These are phyloP conservation scores for Hyperoplus immaculatus DNA, from an alignment of 2,797 vertebrate genomes.

Conservation along the genomic window DNA sequence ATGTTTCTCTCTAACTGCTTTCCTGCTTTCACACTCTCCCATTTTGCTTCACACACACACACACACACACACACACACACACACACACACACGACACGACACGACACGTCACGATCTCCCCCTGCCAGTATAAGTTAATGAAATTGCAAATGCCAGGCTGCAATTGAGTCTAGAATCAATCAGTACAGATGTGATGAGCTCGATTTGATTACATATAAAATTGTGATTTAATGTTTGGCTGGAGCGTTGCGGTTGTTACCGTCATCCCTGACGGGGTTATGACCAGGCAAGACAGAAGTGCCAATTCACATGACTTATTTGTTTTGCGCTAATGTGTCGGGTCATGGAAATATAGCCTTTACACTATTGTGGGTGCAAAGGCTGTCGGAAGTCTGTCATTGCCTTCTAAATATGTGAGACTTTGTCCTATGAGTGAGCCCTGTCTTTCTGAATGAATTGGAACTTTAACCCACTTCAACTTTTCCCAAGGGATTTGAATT, in stretches of 20 bases:
- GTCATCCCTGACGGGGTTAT: conserved; percentile 47
- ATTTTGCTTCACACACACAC: conserved; percentile 26
- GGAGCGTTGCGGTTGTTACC: conserved; percentile 60
- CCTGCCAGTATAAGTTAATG: conserved; percentile 71
- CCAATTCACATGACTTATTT: conserved; percentile 61
- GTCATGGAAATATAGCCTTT: conserved; percentile 16
- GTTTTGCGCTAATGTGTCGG: neutral
- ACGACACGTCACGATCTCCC: too few species aligned
- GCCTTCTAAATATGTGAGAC: conserved; percentile 24
- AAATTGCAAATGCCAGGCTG: conserved; percentile 76
- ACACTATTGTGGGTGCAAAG: conserved; percentile 1
- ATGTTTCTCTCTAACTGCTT: conserved; percentile 72
- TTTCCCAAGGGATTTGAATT: neutral
- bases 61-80: conserved; percentile 15
- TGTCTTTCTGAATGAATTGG: neutral
- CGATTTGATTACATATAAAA: conserved; percentile 81
- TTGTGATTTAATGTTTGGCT: conserved; percentile 76
- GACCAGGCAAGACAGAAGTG: conserved; percentile 33
- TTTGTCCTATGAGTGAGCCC: neutral
- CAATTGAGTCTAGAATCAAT: conserved; percentile 78
- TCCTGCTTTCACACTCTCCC: conserved; percentile 32
- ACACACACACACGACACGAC: too few species aligned
- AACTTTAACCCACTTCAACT: neutral
- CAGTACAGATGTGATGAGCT: conserved; percentile 79
- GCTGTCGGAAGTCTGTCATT: conserved; percentile 6